Evolutionary conservation across 2,797 vertebrate species (phyloP), one percentile per base, ranked within the genome.

Genomic region (Esox masquinongy): DNA sequence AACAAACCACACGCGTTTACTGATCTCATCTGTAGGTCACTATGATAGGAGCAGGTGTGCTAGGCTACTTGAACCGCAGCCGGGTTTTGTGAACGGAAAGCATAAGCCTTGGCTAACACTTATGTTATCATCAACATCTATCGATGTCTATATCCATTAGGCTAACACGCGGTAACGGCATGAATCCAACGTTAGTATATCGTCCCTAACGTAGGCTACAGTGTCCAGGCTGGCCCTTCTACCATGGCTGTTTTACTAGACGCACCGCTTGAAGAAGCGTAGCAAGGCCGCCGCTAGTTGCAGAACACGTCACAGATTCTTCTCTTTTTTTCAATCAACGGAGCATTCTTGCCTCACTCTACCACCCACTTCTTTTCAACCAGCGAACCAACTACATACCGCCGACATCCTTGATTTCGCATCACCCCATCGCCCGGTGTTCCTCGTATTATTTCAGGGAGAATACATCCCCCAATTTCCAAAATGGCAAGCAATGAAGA

Each of bases 401-500:
- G 84, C 87, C 83, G 17, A 29, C 49, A 50, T 59, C 87, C 79
- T 83, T 85, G 86, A 87, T 85, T 88, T 88, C 85, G 77, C 85
- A 64, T 84, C 88, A 85, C 83, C 68, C 56, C 86, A 88, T 88
- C 79, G 76, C 75, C 84, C 77, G 84, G 85, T 90, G 83, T 80
- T 84, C 82, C 81, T 80, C 80, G 56, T 4, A 59, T 70, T 72
- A 80, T 83, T 80, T 73, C 7, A 8, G 39, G 22, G 16, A 4
- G 34, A n/a, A 59, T 12, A 12, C 29, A 47, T 49, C 4, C 26
- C 22, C 49, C 8, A 64, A n/a, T 56, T 31, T 34, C 29, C 90
- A 92, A 75, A 89, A 98, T 98, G 96, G 91, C 95, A 80, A 94
- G 88, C 84, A 96, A 95, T 86, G 94, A 94, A 71, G 93, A 96